Evolutionary conservation across 1,140 invertebrate species (phyloP).

Genomic region (Mycetomoellerius zeteki): DNA sequence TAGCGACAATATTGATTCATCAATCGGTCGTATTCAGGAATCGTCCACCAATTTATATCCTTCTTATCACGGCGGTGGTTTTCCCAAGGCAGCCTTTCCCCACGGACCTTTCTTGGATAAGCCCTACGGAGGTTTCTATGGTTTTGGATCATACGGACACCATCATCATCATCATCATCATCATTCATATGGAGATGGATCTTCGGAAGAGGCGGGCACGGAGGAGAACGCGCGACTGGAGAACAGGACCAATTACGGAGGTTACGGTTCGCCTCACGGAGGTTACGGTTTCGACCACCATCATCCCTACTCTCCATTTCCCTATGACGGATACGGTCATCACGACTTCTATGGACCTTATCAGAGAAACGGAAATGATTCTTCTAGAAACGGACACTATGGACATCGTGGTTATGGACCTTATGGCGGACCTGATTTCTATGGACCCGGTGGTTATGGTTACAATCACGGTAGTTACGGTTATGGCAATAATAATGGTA

Average conservation of each 20-base stretch:
- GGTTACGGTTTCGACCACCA: background rate
- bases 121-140: conserved; percentile 26
- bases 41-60: conserved; percentile 24
- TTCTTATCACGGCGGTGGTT: conserved; percentile 1
- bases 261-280: conserved; percentile 15
- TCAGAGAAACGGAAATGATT: conserved; percentile 11
- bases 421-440: conserved; percentile 57
- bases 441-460: conserved; percentile 43
- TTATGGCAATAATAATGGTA: conserved; percentile 9
- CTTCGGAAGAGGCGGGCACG: background rate
- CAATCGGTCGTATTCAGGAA: background rate
- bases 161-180: conserved; percentile 10
- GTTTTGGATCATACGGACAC: conserved; percentile 27
- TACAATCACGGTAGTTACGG: background rate
- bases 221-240: conserved; percentile 15
- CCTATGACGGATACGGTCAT: conserved; percentile 31
- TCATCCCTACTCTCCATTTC: conserved; percentile 22
- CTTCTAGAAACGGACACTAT: background rate
- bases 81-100: conserved; percentile 21
- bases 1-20: background rate
- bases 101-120: conserved; percentile 20
- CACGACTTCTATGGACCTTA: conserved; percentile 35
- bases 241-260: background rate
- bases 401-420: background rate
- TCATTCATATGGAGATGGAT: conserved; percentile 29